phyloP scores from a whole-genome alignment of 2,113 vertebrate species.

The Scartelaos histophorus region DNA sequence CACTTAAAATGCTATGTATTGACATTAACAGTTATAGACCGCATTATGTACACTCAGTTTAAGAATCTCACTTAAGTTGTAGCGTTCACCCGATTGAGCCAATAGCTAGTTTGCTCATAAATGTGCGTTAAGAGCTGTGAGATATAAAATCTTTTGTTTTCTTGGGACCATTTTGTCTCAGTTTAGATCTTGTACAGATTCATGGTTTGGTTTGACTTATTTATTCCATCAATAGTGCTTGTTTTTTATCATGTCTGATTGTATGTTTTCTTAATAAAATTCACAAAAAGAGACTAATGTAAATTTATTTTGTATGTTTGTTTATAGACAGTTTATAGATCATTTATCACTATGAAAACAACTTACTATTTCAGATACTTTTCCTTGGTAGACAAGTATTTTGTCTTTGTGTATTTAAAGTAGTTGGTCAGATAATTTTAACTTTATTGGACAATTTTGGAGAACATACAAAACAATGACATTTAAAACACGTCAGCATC shows the following conservation, averaged over 20 bases:
- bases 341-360: no score
- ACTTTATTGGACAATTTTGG: slow-evolving; percentile 61
- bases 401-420: neutral
- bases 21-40: slow-evolving; percentile 70
- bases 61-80: slow-evolving; percentile 75
- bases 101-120: slow-evolving; percentile 88
- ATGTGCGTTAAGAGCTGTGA: slow-evolving; percentile 78
- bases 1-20: slow-evolving; percentile 74
- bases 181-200: slow-evolving; percentile 92
- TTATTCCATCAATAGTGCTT: slow-evolving; percentile 98
- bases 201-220: slow-evolving; percentile 92
- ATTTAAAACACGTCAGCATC: slow-evolving; percentile 51
- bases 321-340: no score
- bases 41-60: slow-evolving; percentile 68
- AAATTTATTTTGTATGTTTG: neutral
- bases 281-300: slow-evolving; percentile 60
- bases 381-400: no score
- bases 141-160: slow-evolving; percentile 61
- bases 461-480: slow-evolving; percentile 69
- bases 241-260: slow-evolving; percentile 88
- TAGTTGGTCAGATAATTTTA: neutral
- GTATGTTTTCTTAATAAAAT: slow-evolving; percentile 83
- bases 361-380: no score
- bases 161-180: slow-evolving; percentile 82
- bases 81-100: slow-evolving; percentile 73